Percentiles rank a stretch among this genome's conserved stretches.
phyloP scores from a whole-genome alignment of 2,888 invertebrate species.

The Heliconius ethilla region DNA sequence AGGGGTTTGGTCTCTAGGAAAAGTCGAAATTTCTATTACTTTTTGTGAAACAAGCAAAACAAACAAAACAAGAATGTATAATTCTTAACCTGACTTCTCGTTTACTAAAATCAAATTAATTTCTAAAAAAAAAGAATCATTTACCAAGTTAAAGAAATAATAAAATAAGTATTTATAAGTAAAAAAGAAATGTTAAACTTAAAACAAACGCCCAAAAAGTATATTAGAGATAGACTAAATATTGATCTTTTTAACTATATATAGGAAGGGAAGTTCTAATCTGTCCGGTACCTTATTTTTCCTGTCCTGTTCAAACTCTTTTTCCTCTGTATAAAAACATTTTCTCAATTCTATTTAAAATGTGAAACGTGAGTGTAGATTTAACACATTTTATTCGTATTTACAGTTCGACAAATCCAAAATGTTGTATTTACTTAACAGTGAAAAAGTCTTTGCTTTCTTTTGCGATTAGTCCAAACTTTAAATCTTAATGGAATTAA shows the following conservation, averaged over 20 bases:
- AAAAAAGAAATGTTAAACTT: too few relatives aligned
- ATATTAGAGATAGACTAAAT: too few relatives aligned
- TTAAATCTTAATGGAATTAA: conserved; percentile 22
- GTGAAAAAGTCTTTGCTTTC: conserved; percentile 29
- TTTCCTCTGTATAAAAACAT: background rate
- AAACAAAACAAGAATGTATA: too few relatives aligned
- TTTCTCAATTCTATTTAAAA: conserved; percentile 4
- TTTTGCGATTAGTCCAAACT: conserved; percentile 8
- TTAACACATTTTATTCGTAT: conserved; percentile 30
- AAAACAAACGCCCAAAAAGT: too few relatives aligned
- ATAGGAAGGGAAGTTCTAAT: too few relatives aligned
- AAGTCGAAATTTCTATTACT: background rate
- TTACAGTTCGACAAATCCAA: conserved; percentile 37
- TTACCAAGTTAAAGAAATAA: too few relatives aligned
- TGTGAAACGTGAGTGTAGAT: conserved; percentile 19
- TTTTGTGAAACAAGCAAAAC: background rate
- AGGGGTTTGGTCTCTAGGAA: background rate
- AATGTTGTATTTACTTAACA: conserved; percentile 39
- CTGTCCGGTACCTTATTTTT: too few relatives aligned
- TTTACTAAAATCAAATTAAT: too few relatives aligned
- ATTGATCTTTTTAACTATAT: too few relatives aligned
- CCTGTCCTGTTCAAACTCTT: background rate
- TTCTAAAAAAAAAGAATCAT: too few relatives aligned
- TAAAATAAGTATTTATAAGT: too few relatives aligned
- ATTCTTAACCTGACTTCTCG: too few relatives aligned